Percentiles rank a stretch among this genome's conserved stretches.
phyloP scores from a whole-genome alignment of 23 tunicate genomes.

The Oikopleura albicans region DNA sequence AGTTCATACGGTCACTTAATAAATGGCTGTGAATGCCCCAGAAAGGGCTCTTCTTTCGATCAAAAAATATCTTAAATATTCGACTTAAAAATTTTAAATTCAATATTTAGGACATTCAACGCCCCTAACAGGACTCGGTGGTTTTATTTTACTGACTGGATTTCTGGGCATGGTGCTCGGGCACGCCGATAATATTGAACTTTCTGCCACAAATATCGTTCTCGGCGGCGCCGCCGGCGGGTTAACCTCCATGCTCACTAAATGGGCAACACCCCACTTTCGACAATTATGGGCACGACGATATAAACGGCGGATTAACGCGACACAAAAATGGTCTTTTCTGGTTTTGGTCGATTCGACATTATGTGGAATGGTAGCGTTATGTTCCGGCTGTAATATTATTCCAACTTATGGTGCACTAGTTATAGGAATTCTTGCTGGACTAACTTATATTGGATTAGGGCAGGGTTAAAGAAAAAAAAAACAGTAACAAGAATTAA shows the following conservation, averaged over 20 bases:
- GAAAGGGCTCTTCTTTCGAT: no score
- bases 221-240: neutral
- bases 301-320: neutral
- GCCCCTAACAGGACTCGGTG: constrained; percentile 11
- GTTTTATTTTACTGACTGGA: neutral
- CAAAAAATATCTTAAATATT: no score
- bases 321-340: neutral
- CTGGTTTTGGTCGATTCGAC: neutral
- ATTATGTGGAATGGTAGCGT: constrained; percentile 4
- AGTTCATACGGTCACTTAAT: no score
- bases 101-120: constrained; percentile 7
- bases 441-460: neutral
- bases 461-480: no score
- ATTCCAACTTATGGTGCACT: neutral
- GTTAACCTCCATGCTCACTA: neutral
- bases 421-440: neutral
- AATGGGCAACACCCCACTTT: neutral
- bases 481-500: no score
- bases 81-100: no score
- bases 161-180: constrained; percentile 15
- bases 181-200: neutral
- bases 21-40: no score
- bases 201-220: neutral
- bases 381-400: constrained; percentile 9
- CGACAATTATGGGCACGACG: neutral